Percentiles rank a stretch among this genome's conserved stretches.
phyloP scores from a whole-genome alignment of 2,113 vertebrate species.

The Holacanthus passer region DNA sequence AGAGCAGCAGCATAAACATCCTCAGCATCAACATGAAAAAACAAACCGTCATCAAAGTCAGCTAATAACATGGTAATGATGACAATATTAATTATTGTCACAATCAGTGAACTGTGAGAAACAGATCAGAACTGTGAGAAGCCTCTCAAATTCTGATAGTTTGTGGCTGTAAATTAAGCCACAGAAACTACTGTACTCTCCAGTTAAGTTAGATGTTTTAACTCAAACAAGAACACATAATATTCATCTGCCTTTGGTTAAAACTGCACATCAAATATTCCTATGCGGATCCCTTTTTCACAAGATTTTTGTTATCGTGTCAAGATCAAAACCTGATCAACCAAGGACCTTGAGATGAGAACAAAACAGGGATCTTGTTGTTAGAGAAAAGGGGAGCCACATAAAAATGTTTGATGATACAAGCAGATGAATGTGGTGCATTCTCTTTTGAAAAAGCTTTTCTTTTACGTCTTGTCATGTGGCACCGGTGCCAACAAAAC shows the following conservation, averaged over 20 bases:
- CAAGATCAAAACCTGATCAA: constrained; percentile 37
- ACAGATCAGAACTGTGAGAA: constrained; percentile 43
- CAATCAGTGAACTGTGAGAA: constrained; percentile 42
- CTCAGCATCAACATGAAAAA: not conserved
- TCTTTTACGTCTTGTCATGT: constrained; percentile 42
- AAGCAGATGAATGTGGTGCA: constrained; percentile 62
- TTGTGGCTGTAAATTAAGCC: constrained; percentile 14
- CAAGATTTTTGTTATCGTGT: constrained; percentile 75
- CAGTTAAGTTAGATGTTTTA: constrained; percentile 26
- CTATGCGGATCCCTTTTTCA: constrained; percentile 51
- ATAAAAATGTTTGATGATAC: constrained; percentile 64
- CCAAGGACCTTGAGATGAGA: constrained; percentile 58
- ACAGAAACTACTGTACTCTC: constrained; percentile 17
- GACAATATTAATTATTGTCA: constrained; percentile 30
- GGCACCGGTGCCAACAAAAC: constrained; percentile 52
- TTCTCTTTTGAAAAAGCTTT: constrained; percentile 55
- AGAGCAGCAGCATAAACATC: constrained; percentile 14
- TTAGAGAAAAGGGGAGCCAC: constrained; percentile 60
- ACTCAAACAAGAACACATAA: constrained; percentile 70
- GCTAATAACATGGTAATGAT: constrained; percentile 5
- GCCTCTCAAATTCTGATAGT: constrained; percentile 25
- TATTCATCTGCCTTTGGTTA: constrained; percentile 45
- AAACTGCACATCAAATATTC: constrained; percentile 59
- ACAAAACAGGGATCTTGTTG: constrained; percentile 68
- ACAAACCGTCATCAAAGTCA: constrained; percentile 40